phyloP scores from a whole-genome alignment of 2,113 vertebrate genomes.

The Epinephelus fuscoguttatus region DNA sequence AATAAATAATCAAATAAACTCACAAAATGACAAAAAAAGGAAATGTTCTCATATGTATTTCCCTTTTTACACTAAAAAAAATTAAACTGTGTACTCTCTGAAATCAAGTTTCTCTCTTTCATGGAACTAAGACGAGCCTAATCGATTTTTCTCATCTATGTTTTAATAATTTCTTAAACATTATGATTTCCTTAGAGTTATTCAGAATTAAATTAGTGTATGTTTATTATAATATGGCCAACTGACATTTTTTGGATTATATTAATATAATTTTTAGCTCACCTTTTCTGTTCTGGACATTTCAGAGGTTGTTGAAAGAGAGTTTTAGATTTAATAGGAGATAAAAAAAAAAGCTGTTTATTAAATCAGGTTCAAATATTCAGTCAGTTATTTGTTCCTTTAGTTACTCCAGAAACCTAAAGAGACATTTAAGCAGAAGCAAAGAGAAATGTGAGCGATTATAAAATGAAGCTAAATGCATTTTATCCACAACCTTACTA shows the following conservation, averaged over 20 bases:
- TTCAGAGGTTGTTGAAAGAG: not conserved
- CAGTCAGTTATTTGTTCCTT: conserved; percentile 26
- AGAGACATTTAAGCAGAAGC: not conserved
- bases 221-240: not conserved
- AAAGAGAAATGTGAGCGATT: conserved; percentile 19
- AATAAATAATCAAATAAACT: too few species aligned
- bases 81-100: too few species aligned
- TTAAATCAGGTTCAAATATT: conserved; percentile 27
- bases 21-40: too few species aligned
- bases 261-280: not conserved
- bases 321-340: conserved; percentile 35
- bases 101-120: too few species aligned
- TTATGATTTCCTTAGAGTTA: too few species aligned
- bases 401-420: conserved; percentile 35
- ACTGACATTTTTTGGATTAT: not conserved
- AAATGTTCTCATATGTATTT: too few species aligned
- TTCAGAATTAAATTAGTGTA: not conserved
- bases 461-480: too few species aligned
- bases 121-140: too few species aligned
- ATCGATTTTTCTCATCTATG: not conserved
- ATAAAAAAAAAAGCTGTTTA: conserved; percentile 27
- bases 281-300: not conserved
- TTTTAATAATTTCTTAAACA: not conserved
- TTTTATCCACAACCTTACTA: not conserved
- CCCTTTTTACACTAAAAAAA: too few species aligned